These are phyloP conservation scores for Campoletis raptor DNA, from an alignment of 2,888 invertebrate species.

Conservation along the genomic window DNA sequence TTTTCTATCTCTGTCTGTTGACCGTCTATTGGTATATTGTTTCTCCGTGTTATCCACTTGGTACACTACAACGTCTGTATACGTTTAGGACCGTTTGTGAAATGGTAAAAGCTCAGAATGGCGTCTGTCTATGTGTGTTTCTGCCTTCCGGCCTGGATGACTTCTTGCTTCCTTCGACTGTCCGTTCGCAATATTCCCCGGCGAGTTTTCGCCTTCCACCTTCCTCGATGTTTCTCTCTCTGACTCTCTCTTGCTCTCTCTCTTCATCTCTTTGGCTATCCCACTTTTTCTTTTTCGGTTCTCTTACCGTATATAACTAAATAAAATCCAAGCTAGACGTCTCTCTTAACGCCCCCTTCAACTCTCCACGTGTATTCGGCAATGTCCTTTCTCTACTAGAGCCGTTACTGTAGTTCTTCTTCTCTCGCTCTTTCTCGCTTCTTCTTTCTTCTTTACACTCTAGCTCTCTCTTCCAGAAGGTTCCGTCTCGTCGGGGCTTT, in stretches of 20 bases:
- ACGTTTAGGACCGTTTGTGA: slow-evolving; percentile 41
- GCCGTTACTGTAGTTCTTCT: slow-evolving; percentile 17
- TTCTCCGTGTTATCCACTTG: slow-evolving; percentile 43
- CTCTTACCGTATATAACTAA: slow-evolving; percentile 44
- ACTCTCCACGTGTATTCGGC: slow-evolving; percentile 16
- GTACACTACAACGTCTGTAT: slow-evolving; percentile 42
- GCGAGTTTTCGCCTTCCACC: slow-evolving; percentile 52
- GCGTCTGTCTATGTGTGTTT: slow-evolving; percentile 42
- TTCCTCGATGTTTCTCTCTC: slow-evolving; percentile 4
- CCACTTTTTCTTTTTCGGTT: background rate
- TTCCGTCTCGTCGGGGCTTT: slow-evolving; percentile 12
- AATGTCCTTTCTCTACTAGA: slow-evolving; percentile 24
- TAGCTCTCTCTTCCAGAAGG: background rate
- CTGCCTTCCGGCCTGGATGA: slow-evolving; percentile 36
- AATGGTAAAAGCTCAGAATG: slow-evolving; percentile 44
- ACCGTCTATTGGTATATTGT: slow-evolving; percentile 50
- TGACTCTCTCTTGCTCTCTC: slow-evolving; percentile 31
- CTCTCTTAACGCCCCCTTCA: slow-evolving; percentile 30
- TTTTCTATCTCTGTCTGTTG: slow-evolving; percentile 4
- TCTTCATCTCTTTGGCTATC: slow-evolving; percentile 9
- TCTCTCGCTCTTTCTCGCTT: slow-evolving; percentile 32
- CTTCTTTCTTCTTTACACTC: slow-evolving; percentile 26
- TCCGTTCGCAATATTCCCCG: slow-evolving; percentile 65
- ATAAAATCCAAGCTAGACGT: slow-evolving; percentile 62
- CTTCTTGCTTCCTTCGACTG: slow-evolving; percentile 56